Conservation (phyloP, 2,797 vertebrate species). For the Parotocinclus haroldoi region DNA sequence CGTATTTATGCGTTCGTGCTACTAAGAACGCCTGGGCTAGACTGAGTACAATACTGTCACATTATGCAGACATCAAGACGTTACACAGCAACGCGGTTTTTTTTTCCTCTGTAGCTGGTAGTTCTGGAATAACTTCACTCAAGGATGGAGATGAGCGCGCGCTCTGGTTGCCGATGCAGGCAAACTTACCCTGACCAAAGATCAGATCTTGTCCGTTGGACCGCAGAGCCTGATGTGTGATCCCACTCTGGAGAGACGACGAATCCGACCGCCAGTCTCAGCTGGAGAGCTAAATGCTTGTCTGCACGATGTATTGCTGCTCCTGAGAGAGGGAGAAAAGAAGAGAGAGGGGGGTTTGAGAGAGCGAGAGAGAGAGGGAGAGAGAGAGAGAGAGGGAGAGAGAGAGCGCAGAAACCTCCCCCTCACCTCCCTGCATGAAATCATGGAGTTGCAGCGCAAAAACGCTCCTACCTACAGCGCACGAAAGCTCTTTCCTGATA, state of each 20-base stretch:
- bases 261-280: slow-evolving; percentile 4
- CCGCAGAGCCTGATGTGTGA: slow-evolving; percentile 2
- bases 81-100: no score
- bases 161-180: neutral
- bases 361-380: slow-evolving; percentile 27
- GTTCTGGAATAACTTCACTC: neutral
- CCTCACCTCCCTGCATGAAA: slow-evolving; percentile 35
- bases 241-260: slow-evolving; percentile 4
- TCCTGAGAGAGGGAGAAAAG: slow-evolving; percentile 25
- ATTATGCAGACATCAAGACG: no score
- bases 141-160: neutral
- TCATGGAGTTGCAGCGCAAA: slow-evolving; percentile 30
- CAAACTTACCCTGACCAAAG: slow-evolving; percentile 24
- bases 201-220: neutral
- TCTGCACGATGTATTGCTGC: slow-evolving; percentile 38
- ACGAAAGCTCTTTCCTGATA: slow-evolving; percentile 4
- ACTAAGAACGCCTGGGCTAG: no score
- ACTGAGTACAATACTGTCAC: no score
- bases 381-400: slow-evolving; percentile 27
- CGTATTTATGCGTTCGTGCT: no score
- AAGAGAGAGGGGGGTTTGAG: no score
- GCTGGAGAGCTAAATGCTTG: slow-evolving; percentile 19
- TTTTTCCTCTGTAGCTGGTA: no score
- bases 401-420: slow-evolving; percentile 32
- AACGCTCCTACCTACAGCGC: slow-evolving; percentile 18